Evolutionary conservation across 2,888 invertebrate species (phyloP), one percentile per base, ranked within the genome.

Genomic region (Cataglyphis albicans): DNA sequence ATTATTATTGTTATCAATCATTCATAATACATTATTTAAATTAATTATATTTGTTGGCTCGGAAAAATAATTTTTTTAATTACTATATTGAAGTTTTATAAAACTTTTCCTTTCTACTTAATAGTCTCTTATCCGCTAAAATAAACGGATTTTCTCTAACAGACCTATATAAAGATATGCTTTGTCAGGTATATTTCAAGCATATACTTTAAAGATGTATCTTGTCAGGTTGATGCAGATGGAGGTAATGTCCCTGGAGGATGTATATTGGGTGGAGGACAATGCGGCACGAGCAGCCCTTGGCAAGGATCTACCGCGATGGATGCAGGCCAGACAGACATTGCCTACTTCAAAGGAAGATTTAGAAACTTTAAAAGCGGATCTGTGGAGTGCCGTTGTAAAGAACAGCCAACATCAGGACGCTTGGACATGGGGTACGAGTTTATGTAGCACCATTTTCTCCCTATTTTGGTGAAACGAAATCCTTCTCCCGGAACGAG

Each of bases 211-310:
- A 44, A 29, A 48, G 48, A 10, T 9, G 15, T 67, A 15, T 70
- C 67, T 73, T 21, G 38, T 3, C 94, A 97, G 97, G 92, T 95
- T 98, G 90, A 95, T 97, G 91, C 97, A 97, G 90, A 96, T 98
- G 93, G 98, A 98, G 95, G 98, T 98, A 65, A 96, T 97, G 73
- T 97, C 97, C n/a, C 94, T 98, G 88, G 98, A 98, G 94, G 98
- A 98, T 95, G 98, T 98, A 44, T 98, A 98, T 95, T 98, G 98
- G 98, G 95, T 98, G 93, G 98, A 98, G 94, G 98, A 98, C 94
- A 96, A 96, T 82, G 96, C 97, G 82, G 97, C 97, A 29, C 96
- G 97, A 59, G 96, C 97, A 91, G 96, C 97, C 29, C 95, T 98
- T 84, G 97, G 97, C 86, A 97, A 97, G 93, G 98, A 98, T 95